Evolutionary conservation across 2,888 invertebrate species (phyloP), one percentile per base, ranked within the genome.

Genomic region (Platynereis dumerilii): DNA sequence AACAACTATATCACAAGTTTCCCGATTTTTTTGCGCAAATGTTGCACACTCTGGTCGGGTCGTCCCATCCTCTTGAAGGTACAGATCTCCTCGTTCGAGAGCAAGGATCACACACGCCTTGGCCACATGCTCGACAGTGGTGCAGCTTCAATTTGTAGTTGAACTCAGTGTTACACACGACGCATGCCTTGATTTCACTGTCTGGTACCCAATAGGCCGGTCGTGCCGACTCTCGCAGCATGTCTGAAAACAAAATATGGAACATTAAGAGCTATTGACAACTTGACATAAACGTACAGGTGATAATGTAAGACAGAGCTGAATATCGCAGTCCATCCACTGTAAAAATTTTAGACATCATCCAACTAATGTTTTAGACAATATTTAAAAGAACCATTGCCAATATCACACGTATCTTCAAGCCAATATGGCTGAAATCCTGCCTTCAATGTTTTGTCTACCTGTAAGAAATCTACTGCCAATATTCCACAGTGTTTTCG

Each of bases 191-290:
- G 59, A 91, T 88, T 75, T 91, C 89, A 3, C 87, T 87, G 81
- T 93, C 92, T 0, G 92, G 91, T 39, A 90, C 88, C 93, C 93
- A 93, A 81, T 93, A 93, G 0, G 88, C 84, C 0, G 92, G 92
- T 45, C 92, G 86, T 3, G 90, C 91, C 2, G 89, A 87, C 71
- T 91, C 91, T 81, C 92, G 92, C 56, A 93, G 63, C 64, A 81
- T 71, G 26, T 75, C 81, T 80, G 63, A 0, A 66, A 69, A 3
- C 10, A n/a, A n/a, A n/a, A n/a, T 17, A 64, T 29, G 15, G 48
- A 27, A 29, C 28, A 48, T 20, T 52, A 48, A 60, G 27, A 52
- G 28, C 24, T 42, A 15, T 42, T n/a, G n/a, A n/a, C n/a, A n/a
- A n/a, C n/a, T n/a, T n/a, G n/a, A n/a, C n/a, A n/a, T n/a, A n/a